Percentiles rank a stretch among this genome's conserved stretches.
phyloP scores from a whole-genome alignment of 2,888 invertebrate species.

The Nyleta sp. region DNA sequence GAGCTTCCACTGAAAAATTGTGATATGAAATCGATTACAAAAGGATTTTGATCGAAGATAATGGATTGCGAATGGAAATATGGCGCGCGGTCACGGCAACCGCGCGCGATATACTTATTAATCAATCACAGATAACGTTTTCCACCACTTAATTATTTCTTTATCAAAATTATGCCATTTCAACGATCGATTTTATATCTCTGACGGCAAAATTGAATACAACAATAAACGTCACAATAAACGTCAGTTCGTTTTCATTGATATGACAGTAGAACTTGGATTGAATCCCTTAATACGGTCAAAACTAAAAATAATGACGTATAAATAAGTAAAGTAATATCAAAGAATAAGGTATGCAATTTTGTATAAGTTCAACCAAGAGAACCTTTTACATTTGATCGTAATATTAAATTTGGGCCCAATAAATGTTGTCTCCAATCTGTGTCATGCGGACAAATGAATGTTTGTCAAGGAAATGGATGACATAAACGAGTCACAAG shows the following conservation, averaged over 20 bases:
- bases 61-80: conserved; percentile 3
- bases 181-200: conserved; percentile 26
- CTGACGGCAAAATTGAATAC: conserved; percentile 3
- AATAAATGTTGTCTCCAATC: no score
- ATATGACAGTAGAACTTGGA: conserved; percentile 27
- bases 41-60: conserved; percentile 30
- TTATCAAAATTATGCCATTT: conserved; percentile 39
- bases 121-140: conserved; percentile 48
- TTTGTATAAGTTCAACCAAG: no score
- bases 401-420: no score
- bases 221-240: conserved; percentile 9
- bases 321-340: conserved; percentile 3
- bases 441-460: no score
- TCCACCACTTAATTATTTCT: conserved; percentile 11
- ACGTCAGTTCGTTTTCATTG: conserved; percentile 5
- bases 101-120: conserved; percentile 5
- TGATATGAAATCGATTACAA: conserved; percentile 5
- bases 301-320: conserved; percentile 2
- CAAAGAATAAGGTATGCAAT: not conserved
- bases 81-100: not conserved
- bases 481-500: no score
- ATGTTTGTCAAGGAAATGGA: no score
- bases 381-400: no score
- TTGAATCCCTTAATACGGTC: conserved; percentile 8
- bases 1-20: conserved; percentile 6